A percentile compares a stretch with the other conserved stretches of the same genome.
phyloP scores from a whole-genome alignment of 1,140 invertebrate genomes.

The Drosophila athabasca region DNA sequence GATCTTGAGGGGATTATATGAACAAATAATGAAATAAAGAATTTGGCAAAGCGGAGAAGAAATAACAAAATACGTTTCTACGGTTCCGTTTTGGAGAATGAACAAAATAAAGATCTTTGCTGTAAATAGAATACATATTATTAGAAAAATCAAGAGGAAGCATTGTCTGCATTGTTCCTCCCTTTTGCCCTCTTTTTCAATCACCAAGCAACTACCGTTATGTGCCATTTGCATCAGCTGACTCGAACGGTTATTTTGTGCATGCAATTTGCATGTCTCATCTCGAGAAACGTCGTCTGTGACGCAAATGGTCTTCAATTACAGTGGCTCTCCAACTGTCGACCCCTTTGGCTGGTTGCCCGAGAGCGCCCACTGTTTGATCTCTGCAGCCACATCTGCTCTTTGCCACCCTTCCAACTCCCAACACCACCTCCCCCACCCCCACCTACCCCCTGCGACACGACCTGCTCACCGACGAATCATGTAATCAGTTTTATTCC shows the following conservation, averaged over 20 bases:
- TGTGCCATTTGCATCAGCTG: conserved; percentile 39
- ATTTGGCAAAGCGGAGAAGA: no score
- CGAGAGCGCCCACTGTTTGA: conserved; percentile 12
- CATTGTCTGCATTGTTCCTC: no score
- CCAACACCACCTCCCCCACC: neutral
- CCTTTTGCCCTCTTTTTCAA: no score
- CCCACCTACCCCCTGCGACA: neutral
- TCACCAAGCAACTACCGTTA: conserved; percentile 3
- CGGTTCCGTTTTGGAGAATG: no score
- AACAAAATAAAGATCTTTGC: no score
- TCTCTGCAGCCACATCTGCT: conserved; percentile 45
- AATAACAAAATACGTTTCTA: no score
- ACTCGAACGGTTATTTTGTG: conserved; percentile 42
- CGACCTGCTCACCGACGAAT: conserved; percentile 40
- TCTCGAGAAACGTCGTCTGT: conserved; percentile 32
- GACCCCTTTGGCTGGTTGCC: conserved; percentile 1
- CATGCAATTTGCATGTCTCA: conserved; percentile 38
- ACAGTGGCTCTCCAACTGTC: conserved; percentile 50
- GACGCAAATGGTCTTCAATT: conserved; percentile 55
- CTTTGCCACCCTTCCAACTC: neutral
- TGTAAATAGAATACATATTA: no score
- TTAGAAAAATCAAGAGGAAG: no score
- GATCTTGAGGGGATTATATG: no score
- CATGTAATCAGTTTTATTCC: no score
- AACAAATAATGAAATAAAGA: no score